Conservation (phyloP, 2,113 vertebrate genomes). For the Clupea harengus region DNA sequence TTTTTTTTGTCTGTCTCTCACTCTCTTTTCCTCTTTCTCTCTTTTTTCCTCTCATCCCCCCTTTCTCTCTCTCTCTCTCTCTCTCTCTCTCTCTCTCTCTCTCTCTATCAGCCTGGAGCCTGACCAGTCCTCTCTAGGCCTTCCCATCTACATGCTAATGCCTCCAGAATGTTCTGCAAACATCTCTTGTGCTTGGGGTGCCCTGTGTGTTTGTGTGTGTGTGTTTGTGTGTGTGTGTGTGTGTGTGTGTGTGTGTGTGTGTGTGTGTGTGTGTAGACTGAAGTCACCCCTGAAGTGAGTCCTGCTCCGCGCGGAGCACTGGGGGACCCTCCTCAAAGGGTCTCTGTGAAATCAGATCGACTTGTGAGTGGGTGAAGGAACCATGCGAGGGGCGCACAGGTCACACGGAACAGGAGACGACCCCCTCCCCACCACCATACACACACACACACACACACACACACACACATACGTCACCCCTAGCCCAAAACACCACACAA, state of each 20-base stretch:
- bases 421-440: not conserved
- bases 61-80: not conserved
- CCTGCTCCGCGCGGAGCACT: not conserved
- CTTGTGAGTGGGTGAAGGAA: not conserved
- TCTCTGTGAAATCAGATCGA: slow-evolving; percentile 6
- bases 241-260: too few species aligned
- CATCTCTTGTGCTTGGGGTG: not conserved
- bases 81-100: not conserved
- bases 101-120: not conserved
- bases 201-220: too few species aligned
- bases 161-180: not conserved
- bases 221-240: too few species aligned
- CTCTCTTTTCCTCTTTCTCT: not conserved
- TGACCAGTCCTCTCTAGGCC: not conserved
- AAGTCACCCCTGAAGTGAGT: not conserved
- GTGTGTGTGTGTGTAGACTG: too few species aligned
- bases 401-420: not conserved
- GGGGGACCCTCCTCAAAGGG: not conserved
- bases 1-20: not conserved
- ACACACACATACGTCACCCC: not conserved
- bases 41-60: not conserved
- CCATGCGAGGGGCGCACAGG: not conserved
- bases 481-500: not conserved
- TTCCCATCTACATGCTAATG: not conserved
- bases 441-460: slow-evolving; percentile 9